Evolutionary conservation across 2,113 vertebrate species (phyloP).

Genomic region (Muscicapa adusta): DNA sequence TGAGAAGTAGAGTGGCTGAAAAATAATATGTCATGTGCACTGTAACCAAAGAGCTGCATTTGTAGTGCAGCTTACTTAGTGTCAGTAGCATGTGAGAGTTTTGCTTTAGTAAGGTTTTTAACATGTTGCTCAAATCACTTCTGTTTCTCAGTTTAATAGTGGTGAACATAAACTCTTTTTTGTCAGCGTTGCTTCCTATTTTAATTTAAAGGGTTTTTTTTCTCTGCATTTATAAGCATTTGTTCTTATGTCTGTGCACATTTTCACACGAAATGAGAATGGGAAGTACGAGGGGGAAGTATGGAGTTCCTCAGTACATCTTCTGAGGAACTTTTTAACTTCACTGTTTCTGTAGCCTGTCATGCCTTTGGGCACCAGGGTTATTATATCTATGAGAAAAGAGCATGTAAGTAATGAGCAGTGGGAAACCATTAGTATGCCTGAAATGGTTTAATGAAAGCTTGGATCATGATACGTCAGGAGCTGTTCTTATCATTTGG

Average conservation of each 20-base stretch:
- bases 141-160: background rate
- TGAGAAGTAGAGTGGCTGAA: slow-evolving; percentile 57
- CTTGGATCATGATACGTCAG: slow-evolving; percentile 96
- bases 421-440: slow-evolving; percentile 92
- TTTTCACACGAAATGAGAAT: background rate
- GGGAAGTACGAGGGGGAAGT: background rate
- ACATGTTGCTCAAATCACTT: background rate
- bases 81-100: background rate
- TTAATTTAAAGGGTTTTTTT: background rate
- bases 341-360: slow-evolving; percentile 67
- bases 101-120: slow-evolving; percentile 51
- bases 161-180: background rate
- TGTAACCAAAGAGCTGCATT: slow-evolving; percentile 45
- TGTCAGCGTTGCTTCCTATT: background rate
- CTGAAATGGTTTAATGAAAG: slow-evolving; percentile 94
- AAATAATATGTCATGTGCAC: slow-evolving; percentile 42
- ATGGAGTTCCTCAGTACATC: background rate
- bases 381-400: slow-evolving; percentile 94
- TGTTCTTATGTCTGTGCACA: background rate
- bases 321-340: slow-evolving; percentile 59
- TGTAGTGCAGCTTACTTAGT: slow-evolving; percentile 62
- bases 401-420: slow-evolving; percentile 92
- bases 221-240: background rate
- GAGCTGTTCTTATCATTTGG: slow-evolving; percentile 94
- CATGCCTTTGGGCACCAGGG: slow-evolving; percentile 80